Base-by-base conservation (phyloP, 2,113 vertebrate species). In the Corvus moneduloides region DNA sequence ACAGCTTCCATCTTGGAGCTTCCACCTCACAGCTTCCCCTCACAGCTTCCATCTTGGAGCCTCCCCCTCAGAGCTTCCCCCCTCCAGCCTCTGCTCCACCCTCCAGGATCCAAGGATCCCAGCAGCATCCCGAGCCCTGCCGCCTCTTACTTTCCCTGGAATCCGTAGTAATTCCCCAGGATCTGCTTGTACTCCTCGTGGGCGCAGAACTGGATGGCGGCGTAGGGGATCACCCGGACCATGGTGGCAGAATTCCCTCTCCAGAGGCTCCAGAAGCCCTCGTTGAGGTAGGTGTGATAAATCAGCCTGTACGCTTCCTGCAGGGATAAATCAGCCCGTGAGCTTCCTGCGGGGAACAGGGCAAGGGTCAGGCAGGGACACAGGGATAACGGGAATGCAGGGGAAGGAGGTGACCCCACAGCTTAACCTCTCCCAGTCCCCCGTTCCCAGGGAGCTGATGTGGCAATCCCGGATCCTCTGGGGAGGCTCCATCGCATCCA, bases 241-340 rank as follows among this genome's bases (percentile, higher is more conserved):
- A 99, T 99, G 90, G 99, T 99, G 97, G 99, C 99, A 0, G 99
- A 99, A 96, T 99, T 99, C 4, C 99, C 99, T 10, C 99, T 98
- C 99, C 99, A 99, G 68, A 99, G 97, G 90, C 99, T 99, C 97
- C 99, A 93, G 97, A 99, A 98, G 80, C 99, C 99, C 79, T 99
- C 98, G 11, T 98, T 98, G 95, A 98, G 98, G 98, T 99, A 99
- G 91, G 99, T 99, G 94, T 95, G 98, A 96, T 99, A 99, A 78
- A 99, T 99, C 66, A 99, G 96, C 93, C 98, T 98, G 96, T 99
- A 99, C 32, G 99, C 99, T 90, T 99, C 99, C 99, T 99, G 98
- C 9, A 18, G 75, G 85, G 98, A 97, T 98, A 99, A 88, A 99
- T 98, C 69, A 99, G 95, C 90, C 98, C 97, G 92, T 99, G 98